A percentile compares a stretch with the other conserved stretches of the same genome.
Evolutionary conservation across 2,113 vertebrate species (phyloP).

Genomic region (Bombycilla garrulus): DNA sequence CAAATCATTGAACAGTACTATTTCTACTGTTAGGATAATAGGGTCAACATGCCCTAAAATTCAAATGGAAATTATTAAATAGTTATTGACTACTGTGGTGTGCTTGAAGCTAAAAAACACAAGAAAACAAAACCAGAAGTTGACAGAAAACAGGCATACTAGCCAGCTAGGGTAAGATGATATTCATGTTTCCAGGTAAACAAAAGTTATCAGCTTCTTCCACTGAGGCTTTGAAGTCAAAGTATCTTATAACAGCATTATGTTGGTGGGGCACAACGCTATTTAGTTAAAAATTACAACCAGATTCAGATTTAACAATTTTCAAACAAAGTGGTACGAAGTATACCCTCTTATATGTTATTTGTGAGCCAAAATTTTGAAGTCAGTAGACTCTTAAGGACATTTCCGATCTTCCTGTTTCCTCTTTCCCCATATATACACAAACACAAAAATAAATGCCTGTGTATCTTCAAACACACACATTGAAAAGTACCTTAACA

Average conservation of each 20-base stretch:
- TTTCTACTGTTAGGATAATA: background rate
- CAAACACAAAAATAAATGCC: background rate
- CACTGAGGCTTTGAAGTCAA: background rate
- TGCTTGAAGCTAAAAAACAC: background rate
- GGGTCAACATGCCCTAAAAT: background rate
- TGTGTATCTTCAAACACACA: background rate
- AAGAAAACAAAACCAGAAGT: background rate
- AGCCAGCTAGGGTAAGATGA: background rate
- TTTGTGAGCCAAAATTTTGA: background rate
- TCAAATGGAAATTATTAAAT: background rate
- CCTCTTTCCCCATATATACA: background rate
- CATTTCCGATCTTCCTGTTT: background rate
- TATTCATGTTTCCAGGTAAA: background rate
- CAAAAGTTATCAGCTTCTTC: conserved; percentile 23
- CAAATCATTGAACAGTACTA: background rate
- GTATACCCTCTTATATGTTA: background rate
- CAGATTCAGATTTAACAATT: background rate
- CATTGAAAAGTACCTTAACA: conserved; percentile 8
- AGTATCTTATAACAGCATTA: background rate
- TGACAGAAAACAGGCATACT: background rate
- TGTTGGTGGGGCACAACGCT: background rate
- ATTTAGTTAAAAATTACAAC: background rate
- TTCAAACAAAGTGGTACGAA: background rate
- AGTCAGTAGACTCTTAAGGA: background rate
- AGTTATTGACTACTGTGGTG: background rate